phyloP scores from a whole-genome alignment of 2,797 vertebrate genomes.

The Galago senegalensis region DNA sequence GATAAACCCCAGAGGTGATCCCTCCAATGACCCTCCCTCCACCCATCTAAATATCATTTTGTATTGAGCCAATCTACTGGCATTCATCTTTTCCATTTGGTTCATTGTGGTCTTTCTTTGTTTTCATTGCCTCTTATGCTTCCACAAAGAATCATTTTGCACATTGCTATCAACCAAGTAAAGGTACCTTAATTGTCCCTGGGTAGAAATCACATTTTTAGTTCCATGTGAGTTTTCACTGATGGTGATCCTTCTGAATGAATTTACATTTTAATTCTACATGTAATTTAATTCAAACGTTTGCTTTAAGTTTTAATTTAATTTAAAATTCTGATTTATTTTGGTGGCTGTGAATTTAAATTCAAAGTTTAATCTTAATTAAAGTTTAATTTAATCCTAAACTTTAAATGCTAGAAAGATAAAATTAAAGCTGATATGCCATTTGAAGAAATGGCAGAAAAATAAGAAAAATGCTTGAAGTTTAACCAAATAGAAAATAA shows the following conservation, averaged over 20 bases:
- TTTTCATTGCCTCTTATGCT: background rate
- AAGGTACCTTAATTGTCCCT: background rate
- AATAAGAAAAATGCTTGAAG: conserved; percentile 53
- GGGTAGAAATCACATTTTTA: conserved; percentile 48
- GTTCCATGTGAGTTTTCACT: conserved; percentile 38
- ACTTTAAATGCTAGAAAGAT: conserved; percentile 72
- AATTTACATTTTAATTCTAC: conserved; percentile 71
- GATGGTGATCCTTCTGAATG: conserved; percentile 51
- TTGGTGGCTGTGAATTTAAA: conserved; percentile 65
- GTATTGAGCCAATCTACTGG: background rate
- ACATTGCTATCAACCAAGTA: conserved; percentile 33
- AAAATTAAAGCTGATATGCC: conserved; percentile 64
- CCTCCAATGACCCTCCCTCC: too few relatives aligned
- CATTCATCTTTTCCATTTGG: background rate
- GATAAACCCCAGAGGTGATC: too few relatives aligned
- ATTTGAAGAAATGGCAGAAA: conserved; percentile 74
- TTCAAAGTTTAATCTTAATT: conserved; percentile 75
- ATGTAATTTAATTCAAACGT: conserved; percentile 70
- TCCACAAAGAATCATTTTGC: background rate
- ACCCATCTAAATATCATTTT: background rate
- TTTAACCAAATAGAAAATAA: conserved; percentile 73
- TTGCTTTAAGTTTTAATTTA: conserved; percentile 72
- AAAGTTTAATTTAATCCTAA: conserved; percentile 77
- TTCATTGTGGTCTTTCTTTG: conserved; percentile 1
- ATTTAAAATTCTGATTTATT: conserved; percentile 75